Evolutionary conservation across 1,140 invertebrate genomes (phyloP).

Genomic region (Conus ventricosus): DNA sequence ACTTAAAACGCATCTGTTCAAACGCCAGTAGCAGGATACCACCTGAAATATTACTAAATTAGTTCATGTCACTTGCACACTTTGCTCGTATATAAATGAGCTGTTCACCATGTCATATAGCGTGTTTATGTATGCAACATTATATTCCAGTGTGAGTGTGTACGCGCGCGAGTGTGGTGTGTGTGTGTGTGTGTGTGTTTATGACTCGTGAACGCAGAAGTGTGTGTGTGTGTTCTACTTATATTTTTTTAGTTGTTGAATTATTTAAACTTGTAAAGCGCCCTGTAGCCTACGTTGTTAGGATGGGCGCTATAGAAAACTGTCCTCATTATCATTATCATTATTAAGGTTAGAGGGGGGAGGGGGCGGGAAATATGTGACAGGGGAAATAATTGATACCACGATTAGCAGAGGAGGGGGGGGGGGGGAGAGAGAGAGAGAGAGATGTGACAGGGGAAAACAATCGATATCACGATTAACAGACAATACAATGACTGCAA

Average conservation of each 20-base stretch:
- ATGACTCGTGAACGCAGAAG: neutral
- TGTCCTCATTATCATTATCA: neutral
- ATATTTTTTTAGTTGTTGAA: neutral
- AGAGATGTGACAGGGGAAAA: too few relatives aligned
- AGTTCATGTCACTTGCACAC: neutral
- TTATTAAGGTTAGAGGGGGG: neutral
- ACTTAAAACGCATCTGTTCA: too few relatives aligned
- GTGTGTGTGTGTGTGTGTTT: neutral
- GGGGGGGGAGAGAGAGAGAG: too few relatives aligned
- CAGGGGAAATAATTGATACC: too few relatives aligned
- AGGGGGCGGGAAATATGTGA: too few relatives aligned
- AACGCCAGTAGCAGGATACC: too few relatives aligned
- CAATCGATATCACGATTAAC: too few relatives aligned
- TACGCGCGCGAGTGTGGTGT: neutral
- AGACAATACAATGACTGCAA: too few relatives aligned
- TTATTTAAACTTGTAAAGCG: neutral
- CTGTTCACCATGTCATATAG: neutral
- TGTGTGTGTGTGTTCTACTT: neutral
- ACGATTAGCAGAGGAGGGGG: too few relatives aligned
- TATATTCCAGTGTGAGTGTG: neutral
- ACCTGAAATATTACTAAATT: too few relatives aligned
- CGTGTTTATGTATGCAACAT: neutral
- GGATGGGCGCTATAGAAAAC: too few relatives aligned
- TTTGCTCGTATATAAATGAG: neutral
- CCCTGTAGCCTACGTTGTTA: too few relatives aligned